Conservation (phyloP, 2,113 vertebrate genomes). For the cattle (Bos taurus) region DNA sequence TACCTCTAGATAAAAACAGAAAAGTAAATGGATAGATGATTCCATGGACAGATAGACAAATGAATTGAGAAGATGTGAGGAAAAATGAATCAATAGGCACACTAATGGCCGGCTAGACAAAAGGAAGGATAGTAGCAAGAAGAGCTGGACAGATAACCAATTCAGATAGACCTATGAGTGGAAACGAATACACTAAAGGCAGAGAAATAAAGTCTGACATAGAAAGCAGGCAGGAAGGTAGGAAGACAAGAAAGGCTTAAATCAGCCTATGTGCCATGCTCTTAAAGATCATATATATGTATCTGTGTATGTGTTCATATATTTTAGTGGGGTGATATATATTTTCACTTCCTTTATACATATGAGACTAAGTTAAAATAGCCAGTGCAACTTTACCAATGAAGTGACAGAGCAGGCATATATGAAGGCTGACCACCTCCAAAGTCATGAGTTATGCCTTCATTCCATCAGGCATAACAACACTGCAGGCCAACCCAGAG, state of each 20-base stretch:
- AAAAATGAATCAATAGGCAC: not conserved
- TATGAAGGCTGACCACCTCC: not conserved
- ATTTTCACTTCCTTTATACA: not conserved
- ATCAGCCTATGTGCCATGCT: not conserved
- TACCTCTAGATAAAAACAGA: not conserved
- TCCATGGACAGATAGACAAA: not conserved
- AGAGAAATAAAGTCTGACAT: not conserved
- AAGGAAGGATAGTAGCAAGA: not conserved
- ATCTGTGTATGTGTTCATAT: not conserved
- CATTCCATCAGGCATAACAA: not conserved
- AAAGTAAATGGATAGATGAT: not conserved
- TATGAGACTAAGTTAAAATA: not conserved
- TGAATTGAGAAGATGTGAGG: not conserved
- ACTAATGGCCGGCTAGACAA: not conserved
- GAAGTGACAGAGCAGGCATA: not conserved
- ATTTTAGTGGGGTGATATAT: not conserved
- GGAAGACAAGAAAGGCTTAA: not conserved
- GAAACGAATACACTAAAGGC: not conserved
- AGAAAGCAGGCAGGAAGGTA: not conserved
- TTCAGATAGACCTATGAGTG: accelerated
- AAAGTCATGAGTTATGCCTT: not conserved
- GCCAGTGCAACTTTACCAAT: not conserved
- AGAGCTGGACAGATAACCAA: not conserved
- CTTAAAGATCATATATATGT: not conserved
- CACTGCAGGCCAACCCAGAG: no score